These are phyloP conservation scores for Naso thynnoides DNA, from an alignment of 2,797 vertebrate species.

Conservation along the genomic window DNA sequence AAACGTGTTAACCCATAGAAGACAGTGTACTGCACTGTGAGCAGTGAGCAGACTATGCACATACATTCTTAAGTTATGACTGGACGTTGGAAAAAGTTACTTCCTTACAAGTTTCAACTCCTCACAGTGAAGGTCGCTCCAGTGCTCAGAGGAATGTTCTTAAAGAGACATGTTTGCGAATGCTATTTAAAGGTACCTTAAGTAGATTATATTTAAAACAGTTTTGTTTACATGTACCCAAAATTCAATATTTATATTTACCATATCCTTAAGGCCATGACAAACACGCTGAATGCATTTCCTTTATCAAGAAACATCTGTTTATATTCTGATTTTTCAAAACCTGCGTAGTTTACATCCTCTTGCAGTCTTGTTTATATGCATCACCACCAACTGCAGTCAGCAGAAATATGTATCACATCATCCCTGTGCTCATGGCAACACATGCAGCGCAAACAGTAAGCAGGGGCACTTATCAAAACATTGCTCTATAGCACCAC, in stretches of 20 bases:
- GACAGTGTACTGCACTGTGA: not conserved
- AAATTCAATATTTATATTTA: not conserved
- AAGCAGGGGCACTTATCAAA: not conserved
- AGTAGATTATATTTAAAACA: not conserved
- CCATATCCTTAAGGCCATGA: not conserved
- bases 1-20: not conserved
- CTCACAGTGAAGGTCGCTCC: not conserved
- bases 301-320: not conserved
- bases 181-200: not conserved
- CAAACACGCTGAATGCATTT: not conserved
- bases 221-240: not conserved
- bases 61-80: conserved; percentile 48
- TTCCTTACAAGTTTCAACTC: conserved; percentile 15
- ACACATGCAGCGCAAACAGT: not conserved
- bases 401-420: conserved; percentile 9
- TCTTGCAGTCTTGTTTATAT: not conserved
- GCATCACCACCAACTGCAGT: not conserved
- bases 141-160: not conserved
- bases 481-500: not conserved
- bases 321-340: conserved; percentile 4
- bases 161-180: not conserved
- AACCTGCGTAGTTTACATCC: not conserved
- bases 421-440: not conserved
- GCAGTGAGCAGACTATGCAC: not conserved
- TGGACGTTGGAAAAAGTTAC: conserved; percentile 21